These are phyloP conservation scores for Epistrophella euchroma DNA, from an alignment of 2,888 invertebrate genomes.

Conservation along the genomic window DNA sequence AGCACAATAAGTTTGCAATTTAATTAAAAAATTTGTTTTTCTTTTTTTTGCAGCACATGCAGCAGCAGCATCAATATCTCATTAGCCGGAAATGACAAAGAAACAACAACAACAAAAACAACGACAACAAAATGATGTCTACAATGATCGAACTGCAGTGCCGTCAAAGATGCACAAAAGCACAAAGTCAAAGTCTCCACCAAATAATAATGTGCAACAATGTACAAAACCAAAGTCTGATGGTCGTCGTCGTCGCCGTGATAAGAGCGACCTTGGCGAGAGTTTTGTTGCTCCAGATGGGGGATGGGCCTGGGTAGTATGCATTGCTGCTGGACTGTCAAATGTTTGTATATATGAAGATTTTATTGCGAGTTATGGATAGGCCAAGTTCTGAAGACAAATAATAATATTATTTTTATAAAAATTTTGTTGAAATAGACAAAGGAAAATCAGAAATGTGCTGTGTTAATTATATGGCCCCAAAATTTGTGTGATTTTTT, in stretches of 20 bases:
- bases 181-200: slow-evolving; percentile 22
- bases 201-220: slow-evolving; percentile 16
- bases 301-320: slow-evolving; percentile 90
- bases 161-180: slow-evolving; percentile 47
- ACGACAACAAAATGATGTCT: slow-evolving; percentile 58
- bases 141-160: slow-evolving; percentile 55
- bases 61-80: slow-evolving; percentile 26
- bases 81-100: slow-evolving; percentile 61
- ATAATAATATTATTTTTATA: too few species aligned
- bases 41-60: slow-evolving; percentile 47
- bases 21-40: slow-evolving; percentile 41
- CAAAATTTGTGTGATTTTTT: too few species aligned
- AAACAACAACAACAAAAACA: slow-evolving; percentile 40
- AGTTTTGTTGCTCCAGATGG: slow-evolving; percentile 90
- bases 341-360: slow-evolving; percentile 86
- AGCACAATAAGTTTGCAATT: slow-evolving; percentile 46
- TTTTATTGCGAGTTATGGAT: background rate
- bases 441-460: too few species aligned
- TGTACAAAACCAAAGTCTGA: slow-evolving; percentile 80
- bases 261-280: slow-evolving; percentile 83
- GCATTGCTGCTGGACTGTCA: slow-evolving; percentile 89
- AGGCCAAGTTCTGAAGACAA: background rate
- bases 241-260: slow-evolving; percentile 75
- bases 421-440: too few species aligned
- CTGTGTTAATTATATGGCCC: too few species aligned